These are phyloP conservation scores for Osmerus eperlanus DNA, from an alignment of 2,113 vertebrate genomes.

Conservation along the genomic window DNA sequence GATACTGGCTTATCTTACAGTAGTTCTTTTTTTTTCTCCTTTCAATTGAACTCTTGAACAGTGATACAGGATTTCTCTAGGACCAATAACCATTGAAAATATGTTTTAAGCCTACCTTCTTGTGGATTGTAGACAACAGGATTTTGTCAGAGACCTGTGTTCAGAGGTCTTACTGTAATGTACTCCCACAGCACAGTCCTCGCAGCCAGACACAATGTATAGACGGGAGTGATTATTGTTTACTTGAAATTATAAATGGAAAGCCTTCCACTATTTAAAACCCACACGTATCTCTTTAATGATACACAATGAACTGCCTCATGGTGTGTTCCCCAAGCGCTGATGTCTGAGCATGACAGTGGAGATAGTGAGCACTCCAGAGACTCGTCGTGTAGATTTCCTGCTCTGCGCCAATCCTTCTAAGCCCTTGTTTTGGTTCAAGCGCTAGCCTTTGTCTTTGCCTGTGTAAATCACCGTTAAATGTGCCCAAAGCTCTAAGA, in stretches of 20 bases:
- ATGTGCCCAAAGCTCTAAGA: conserved; percentile 40
- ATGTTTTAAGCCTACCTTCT: too few species aligned
- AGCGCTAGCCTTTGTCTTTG: conserved; percentile 48
- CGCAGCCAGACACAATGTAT: not conserved
- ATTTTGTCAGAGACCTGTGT: too few species aligned
- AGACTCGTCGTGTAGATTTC: conserved; percentile 49
- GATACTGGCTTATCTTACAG: not conserved
- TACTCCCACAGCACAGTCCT: not conserved
- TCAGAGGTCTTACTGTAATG: not conserved
- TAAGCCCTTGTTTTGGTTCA: conserved; percentile 60
- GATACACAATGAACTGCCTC: conserved; percentile 43
- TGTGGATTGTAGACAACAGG: too few species aligned
- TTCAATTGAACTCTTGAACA: not conserved
- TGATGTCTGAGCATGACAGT: conserved; percentile 39
- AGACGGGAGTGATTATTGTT: conserved; percentile 36
- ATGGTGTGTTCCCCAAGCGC: conserved; percentile 41
- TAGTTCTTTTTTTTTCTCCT: not conserved
- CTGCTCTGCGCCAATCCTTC: conserved; percentile 48
- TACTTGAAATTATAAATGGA: conserved; percentile 41
- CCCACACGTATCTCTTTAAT: conserved; percentile 52
- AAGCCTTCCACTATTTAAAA: conserved; percentile 36
- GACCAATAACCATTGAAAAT: not conserved
- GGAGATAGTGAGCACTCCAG: conserved; percentile 42
- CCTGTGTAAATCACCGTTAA: conserved; percentile 52
- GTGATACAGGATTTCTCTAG: not conserved